These are phyloP conservation scores for Drosophila rhopaloa DNA, from an alignment of 1,140 invertebrate genomes.

Conservation along the genomic window DNA sequence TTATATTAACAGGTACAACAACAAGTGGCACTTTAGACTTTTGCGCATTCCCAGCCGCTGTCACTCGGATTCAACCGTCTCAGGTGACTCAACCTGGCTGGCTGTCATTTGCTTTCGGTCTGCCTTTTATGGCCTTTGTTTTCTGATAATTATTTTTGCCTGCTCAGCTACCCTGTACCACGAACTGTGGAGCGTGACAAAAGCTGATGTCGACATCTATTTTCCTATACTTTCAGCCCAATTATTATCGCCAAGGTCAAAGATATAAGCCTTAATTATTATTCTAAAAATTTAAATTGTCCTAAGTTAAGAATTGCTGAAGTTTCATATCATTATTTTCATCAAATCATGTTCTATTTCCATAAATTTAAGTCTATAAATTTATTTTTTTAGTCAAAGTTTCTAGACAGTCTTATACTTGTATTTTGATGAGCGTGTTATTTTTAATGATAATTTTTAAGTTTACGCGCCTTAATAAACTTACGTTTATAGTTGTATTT, in stretches of 20 bases:
- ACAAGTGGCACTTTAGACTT: constrained; percentile 78
- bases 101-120: constrained; percentile 35
- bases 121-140: constrained; percentile 51
- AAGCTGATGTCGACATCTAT: not conserved
- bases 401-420: no score
- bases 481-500: not conserved
- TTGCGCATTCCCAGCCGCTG: constrained; percentile 78
- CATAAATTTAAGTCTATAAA: no score
- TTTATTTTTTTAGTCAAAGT: no score
- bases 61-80: constrained; percentile 51
- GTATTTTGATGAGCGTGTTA: no score
- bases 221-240: not conserved
- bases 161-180: constrained; percentile 21
- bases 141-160: constrained; percentile 47
- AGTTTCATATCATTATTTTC: not conserved
- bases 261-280: not conserved
- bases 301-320: not conserved
- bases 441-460: no score
- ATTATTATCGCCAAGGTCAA: constrained; percentile 1
- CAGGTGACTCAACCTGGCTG: constrained; percentile 74
- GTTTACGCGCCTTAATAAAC: not conserved
- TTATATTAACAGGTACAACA: constrained; percentile 40
- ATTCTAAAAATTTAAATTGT: not conserved
- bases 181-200: constrained; percentile 10
- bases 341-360: no score